These are phyloP conservation scores for Heliconius cydno DNA, from an alignment of 2,888 invertebrate species.

Conservation along the genomic window DNA sequence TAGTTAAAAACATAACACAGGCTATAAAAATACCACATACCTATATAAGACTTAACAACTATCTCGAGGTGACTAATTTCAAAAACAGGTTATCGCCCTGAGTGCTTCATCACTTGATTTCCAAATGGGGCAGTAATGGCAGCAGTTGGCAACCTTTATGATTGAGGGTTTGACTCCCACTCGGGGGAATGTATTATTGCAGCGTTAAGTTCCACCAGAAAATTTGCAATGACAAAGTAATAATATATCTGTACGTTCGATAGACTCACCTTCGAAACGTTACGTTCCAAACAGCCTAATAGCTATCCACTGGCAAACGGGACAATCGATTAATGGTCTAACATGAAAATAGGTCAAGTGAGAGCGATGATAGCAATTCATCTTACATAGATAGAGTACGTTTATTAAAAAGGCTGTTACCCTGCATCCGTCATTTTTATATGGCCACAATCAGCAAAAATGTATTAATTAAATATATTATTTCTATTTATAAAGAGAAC, in stretches of 20 bases:
- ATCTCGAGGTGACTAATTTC: not conserved
- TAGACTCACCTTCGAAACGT: not conserved
- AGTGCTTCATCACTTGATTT: not conserved
- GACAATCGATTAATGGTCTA: conserved; percentile 12
- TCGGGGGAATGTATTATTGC: not conserved
- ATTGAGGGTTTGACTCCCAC: too few species aligned
- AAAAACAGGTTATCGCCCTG: not conserved
- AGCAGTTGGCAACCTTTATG: too few species aligned
- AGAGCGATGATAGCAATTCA: not conserved
- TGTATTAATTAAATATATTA: not conserved
- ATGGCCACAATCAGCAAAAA: not conserved
- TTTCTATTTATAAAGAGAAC: not conserved
- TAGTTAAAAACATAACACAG: too few species aligned
- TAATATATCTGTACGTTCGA: not conserved
- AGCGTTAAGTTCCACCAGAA: not conserved
- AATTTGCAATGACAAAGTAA: not conserved
- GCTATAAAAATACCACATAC: too few species aligned
- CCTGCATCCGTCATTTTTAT: not conserved
- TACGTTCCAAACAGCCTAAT: conserved; percentile 2
- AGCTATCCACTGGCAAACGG: not conserved
- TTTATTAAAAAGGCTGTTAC: not conserved
- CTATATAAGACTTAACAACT: too few species aligned
- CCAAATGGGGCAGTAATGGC: too few species aligned
- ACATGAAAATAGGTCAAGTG: conserved; percentile 16
- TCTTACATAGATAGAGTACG: not conserved